Base-by-base conservation (phyloP, 2,113 vertebrate genomes). In the Seriola quinqueradiata region DNA sequence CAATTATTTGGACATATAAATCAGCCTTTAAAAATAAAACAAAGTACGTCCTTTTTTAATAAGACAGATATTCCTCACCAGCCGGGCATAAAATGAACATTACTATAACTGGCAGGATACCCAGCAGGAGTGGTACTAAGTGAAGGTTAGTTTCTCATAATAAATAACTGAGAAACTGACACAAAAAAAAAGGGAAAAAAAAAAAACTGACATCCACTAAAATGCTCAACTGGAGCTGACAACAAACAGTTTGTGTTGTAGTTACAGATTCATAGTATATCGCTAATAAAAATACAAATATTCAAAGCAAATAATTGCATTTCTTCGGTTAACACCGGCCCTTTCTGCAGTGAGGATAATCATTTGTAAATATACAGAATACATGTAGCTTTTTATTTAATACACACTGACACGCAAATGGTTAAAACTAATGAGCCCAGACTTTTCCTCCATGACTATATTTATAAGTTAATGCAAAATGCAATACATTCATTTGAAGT, bases 391-490 rank as follows among this genome's bases (percentile, higher is more conserved):
- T 81, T 73, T 78, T 58, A 72, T 71, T 21, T 75, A 66, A 87
- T 75, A 61, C 50, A 75, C 50, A 63, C 55, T 73, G 84, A 71
- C 83, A 81, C 68, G 58, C 61, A 84, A 91, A 90, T 67, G 76
- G 28, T 69, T 73, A 67, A 81, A 83, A 84, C 76, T 89, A 94
- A 93, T 84, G 75, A 89, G 68, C 19, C 66, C 16, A 63, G 88
- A 85, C 89, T 89, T 54, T 40, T 78, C 80, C 42, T 76, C 69
- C 76, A 81, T 87, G 70, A 87, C 75, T 93, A 75, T 87, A 90
- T 93, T 93, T 87, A 91, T 90, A 90, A 84, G 81, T 84, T 83
- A 88, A 92, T 91, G 84, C 84, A 92, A 91, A 91, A 93, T 93
- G 87, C 77, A 92, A 48, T 79, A 83, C 70, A 73, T 89, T 93